Evolutionary conservation across 35 echinoderm and acorn worm genomes (phyloP).

Genomic region (Nesometra sesokonis): DNA sequence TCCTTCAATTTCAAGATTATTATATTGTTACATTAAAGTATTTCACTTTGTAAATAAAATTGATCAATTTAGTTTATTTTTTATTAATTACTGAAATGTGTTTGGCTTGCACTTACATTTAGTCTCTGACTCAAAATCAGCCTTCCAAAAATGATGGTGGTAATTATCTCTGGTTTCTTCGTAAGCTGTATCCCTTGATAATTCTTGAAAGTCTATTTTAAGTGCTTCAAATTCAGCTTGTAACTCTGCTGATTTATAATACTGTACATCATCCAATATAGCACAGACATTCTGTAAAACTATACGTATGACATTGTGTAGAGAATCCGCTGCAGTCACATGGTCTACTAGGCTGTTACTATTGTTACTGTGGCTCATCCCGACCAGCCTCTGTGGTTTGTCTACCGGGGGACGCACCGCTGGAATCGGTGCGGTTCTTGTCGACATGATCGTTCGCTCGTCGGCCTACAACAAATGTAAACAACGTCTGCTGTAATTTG

Average conservation of each 20-base stretch:
- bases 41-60: too few species aligned
- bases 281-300: slow-evolving; percentile 43
- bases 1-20: too few species aligned
- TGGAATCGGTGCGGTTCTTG: slow-evolving; percentile 49
- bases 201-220: slow-evolving; percentile 50
- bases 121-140: slow-evolving; percentile 83
- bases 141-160: slow-evolving; percentile 77
- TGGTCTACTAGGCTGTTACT: slow-evolving; percentile 81
- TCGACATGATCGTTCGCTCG: background rate
- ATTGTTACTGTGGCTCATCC: slow-evolving; percentile 93
- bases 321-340: slow-evolving; percentile 46
- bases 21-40: too few species aligned
- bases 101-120: slow-evolving; percentile 52
- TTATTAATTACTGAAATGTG: too few species aligned
- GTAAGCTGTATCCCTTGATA: slow-evolving; percentile 65
- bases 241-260: slow-evolving; percentile 59
- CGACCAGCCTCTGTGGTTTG: slow-evolving; percentile 82
- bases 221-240: slow-evolving; percentile 57
- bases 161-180: slow-evolving; percentile 91
- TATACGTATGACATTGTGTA: slow-evolving; percentile 57
- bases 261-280: slow-evolving; percentile 46
- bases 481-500: too few species aligned
- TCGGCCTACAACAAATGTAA: background rate
- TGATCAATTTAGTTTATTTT: too few species aligned
- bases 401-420: slow-evolving; percentile 87